These are phyloP conservation scores for Gymnorhina tibicen DNA, from an alignment of 2,113 vertebrate species.

Conservation along the genomic window DNA sequence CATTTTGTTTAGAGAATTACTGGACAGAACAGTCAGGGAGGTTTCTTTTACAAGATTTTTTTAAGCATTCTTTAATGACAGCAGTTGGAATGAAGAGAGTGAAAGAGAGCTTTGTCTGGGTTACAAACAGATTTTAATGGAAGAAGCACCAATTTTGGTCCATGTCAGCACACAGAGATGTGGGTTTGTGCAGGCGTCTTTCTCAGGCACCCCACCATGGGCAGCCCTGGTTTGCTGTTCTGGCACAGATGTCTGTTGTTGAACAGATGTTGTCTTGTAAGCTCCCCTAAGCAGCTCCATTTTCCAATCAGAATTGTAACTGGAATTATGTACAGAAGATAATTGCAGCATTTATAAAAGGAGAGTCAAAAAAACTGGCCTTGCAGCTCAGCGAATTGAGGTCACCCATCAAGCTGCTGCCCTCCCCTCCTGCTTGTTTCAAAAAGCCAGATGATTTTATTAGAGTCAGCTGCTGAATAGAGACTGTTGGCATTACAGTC, in stretches of 20 bases:
- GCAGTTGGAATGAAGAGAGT: background rate
- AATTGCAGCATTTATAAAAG: constrained; percentile 54
- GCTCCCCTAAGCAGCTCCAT: constrained; percentile 65
- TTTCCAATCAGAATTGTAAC: constrained; percentile 70
- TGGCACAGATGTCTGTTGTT: constrained; percentile 44
- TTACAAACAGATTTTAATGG: background rate
- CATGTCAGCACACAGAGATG: background rate
- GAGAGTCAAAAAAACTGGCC: constrained; percentile 21
- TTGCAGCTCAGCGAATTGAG: constrained; percentile 30
- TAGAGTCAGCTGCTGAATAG: background rate
- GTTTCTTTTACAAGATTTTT: background rate
- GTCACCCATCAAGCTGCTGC: constrained; percentile 45
- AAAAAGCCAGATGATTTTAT: constrained; percentile 30
- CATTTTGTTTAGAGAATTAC: background rate
- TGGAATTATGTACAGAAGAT: constrained; percentile 62
- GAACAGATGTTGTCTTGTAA: constrained; percentile 68
- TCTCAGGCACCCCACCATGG: background rate
- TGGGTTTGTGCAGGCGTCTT: background rate
- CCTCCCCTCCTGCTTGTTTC: background rate
- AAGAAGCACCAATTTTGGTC: background rate
- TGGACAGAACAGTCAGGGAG: background rate
- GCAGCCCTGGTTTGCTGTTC: background rate
- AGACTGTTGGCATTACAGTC: background rate
- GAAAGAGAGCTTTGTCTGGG: background rate
- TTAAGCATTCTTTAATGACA: background rate